Evolutionary conservation across 2,888 invertebrate genomes (phyloP).

Genomic region (Noctua pronuba): DNA sequence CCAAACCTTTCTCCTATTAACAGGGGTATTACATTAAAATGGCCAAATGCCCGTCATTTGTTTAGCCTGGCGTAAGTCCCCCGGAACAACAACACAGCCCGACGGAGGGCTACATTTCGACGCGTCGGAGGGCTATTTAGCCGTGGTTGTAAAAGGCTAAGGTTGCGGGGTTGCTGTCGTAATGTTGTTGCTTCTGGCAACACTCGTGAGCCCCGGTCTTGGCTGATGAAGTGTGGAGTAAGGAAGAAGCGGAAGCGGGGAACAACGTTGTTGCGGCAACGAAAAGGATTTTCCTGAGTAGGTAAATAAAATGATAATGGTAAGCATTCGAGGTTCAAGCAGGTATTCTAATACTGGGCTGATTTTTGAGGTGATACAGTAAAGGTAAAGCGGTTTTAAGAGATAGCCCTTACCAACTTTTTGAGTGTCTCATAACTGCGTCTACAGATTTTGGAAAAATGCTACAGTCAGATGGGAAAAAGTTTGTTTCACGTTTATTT

Average conservation of each 20-base stretch:
- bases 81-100: constrained; percentile 67
- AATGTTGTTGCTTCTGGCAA: constrained; percentile 82
- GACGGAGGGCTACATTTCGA: constrained; percentile 55
- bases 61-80: constrained; percentile 63
- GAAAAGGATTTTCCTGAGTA: no score
- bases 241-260: constrained; percentile 44
- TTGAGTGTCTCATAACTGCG: neutral
- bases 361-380: neutral
- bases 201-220: constrained; percentile 75
- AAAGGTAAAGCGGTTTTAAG: neutral
- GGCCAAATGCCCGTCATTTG: constrained; percentile 60
- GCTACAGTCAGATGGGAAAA: neutral
- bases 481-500: neutral
- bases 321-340: neutral
- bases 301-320: neutral
- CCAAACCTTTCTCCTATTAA: constrained; percentile 37
- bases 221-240: constrained; percentile 61
- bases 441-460: neutral
- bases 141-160: constrained; percentile 67
- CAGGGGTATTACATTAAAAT: constrained; percentile 64
- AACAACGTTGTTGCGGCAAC: neutral
- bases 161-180: constrained; percentile 65
- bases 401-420: neutral
- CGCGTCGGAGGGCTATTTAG: constrained; percentile 74
- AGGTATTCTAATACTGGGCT: neutral